Percentiles rank a stretch among this genome's conserved stretches.
Evolutionary conservation across 2,113 vertebrate genomes (phyloP).

Genomic region (Gadus macrocephalus): DNA sequence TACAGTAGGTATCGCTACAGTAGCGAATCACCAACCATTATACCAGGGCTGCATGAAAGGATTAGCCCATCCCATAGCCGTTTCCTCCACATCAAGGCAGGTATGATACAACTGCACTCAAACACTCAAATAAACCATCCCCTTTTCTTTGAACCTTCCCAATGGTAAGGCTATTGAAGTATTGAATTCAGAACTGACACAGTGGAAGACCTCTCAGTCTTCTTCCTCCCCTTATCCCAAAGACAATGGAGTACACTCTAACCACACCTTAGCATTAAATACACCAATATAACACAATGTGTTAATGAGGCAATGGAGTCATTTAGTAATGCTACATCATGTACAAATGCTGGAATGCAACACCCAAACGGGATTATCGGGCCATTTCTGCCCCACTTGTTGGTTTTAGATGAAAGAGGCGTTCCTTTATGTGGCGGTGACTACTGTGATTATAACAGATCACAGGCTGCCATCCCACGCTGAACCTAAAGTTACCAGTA

Average conservation of each 20-base stretch:
- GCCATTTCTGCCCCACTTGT: slow-evolving; percentile 46
- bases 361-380: slow-evolving; percentile 42
- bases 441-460: slow-evolving; percentile 31
- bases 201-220: too few relatives aligned
- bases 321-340: too few relatives aligned
- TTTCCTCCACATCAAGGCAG: not conserved
- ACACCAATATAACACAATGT: too few relatives aligned
- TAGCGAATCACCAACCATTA: not conserved
- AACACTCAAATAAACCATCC: not conserved
- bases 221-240: too few relatives aligned
- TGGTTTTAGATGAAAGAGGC: slow-evolving; percentile 49
- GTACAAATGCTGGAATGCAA: slow-evolving; percentile 36
- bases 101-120: not conserved
- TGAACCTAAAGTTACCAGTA: slow-evolving; percentile 4
- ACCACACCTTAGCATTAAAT: too few relatives aligned
- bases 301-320: too few relatives aligned
- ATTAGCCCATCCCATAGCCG: not conserved
- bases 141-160: not conserved
- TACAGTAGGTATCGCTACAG: not conserved
- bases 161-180: not conserved
- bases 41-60: not conserved
- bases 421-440: slow-evolving; percentile 36
- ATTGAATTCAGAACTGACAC: too few relatives aligned
- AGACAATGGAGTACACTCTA: too few relatives aligned
- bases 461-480: not conserved